These are phyloP conservation scores for Andricus quercusramuli DNA, from an alignment of 2,888 invertebrate species.

Conservation along the genomic window DNA sequence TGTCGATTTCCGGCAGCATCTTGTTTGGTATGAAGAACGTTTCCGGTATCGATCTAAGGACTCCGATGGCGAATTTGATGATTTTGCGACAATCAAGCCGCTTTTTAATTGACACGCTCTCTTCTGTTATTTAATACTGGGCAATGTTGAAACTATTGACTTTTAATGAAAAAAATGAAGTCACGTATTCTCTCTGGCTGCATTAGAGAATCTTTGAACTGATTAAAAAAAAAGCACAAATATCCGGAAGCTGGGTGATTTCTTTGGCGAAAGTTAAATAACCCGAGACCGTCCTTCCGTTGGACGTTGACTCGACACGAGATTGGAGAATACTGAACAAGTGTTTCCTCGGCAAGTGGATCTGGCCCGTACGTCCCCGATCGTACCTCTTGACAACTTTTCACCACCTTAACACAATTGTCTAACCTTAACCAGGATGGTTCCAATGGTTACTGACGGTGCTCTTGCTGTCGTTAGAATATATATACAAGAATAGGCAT, in stretches of 20 bases:
- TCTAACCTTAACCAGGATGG: conserved; percentile 17
- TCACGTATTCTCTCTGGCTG: neutral
- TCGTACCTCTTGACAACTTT: conserved; percentile 36
- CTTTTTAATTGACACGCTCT: neutral
- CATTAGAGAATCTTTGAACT: conserved; percentile 10
- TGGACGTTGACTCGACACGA: conserved; percentile 41
- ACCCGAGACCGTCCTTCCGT: conserved; percentile 21
- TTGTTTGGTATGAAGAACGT: conserved; percentile 12
- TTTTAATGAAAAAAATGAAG: neutral
- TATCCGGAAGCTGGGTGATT: neutral
- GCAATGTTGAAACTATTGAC: neutral
- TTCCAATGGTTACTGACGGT: neutral
- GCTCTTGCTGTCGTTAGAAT: neutral
- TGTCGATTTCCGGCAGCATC: conserved; percentile 49
- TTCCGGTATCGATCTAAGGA: conserved; percentile 1
- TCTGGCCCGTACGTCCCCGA: conserved; percentile 27
- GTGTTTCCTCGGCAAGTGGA: conserved; percentile 23
- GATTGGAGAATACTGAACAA: conserved; percentile 37
- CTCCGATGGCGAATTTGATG: conserved; percentile 17
- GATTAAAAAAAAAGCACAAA: neutral
- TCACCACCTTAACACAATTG: conserved; percentile 27
- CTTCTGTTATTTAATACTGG: neutral
- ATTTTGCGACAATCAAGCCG: conserved; percentile 10
- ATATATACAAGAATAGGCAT: neutral
- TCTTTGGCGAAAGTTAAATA: conserved; percentile 1